phyloP scores from a whole-genome alignment of 2,797 vertebrate genomes.

The Sebastes oblongus region DNA sequence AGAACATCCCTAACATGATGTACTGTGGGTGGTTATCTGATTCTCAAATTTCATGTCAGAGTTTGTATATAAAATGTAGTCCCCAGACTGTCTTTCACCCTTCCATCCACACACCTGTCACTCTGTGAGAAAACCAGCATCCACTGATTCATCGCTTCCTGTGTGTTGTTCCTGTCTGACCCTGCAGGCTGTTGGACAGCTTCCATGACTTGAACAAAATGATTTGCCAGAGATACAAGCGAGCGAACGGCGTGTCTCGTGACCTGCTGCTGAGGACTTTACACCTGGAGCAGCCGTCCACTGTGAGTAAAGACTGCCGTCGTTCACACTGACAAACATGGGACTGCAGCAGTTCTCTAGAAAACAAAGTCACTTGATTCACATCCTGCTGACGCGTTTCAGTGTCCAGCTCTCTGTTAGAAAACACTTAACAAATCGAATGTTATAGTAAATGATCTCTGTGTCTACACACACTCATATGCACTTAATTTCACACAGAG shows the following conservation, averaged over 20 bases:
- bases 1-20: neutral
- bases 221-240: conserved; percentile 78
- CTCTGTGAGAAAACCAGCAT: neutral
- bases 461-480: neutral
- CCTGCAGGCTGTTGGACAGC: conserved; percentile 73
- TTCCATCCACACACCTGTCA: neutral
- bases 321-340: neutral
- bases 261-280: conserved; percentile 77
- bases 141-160: neutral
- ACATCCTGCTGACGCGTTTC: neutral
- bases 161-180: neutral
- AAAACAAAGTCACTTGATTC: neutral
- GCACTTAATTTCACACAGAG: neutral
- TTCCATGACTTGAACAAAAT: conserved; percentile 84
- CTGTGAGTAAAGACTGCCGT: conserved; percentile 62
- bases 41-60: neutral
- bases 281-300: conserved; percentile 50
- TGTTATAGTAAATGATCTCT: neutral
- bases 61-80: neutral
- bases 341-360: neutral
- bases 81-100: neutral
- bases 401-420: neutral
- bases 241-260: conserved; percentile 67
- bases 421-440: neutral
- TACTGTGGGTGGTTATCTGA: neutral